Evolutionary conservation across 2,113 vertebrate species (phyloP).

Genomic region (Tachycineta bicolor): DNA sequence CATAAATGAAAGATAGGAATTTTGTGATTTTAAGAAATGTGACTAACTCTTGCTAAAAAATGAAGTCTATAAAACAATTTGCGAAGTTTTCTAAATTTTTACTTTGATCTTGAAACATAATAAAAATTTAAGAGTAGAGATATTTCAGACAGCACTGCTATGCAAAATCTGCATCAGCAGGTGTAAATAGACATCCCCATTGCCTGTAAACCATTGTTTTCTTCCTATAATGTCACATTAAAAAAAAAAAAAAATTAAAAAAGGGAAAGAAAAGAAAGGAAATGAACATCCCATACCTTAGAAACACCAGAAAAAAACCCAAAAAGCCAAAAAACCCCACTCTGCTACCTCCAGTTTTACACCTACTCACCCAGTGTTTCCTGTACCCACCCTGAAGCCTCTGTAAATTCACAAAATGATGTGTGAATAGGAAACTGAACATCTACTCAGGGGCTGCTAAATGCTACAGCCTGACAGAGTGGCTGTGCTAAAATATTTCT

Average conservation of each 20-base stretch:
- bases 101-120: background rate
- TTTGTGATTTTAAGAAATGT: background rate
- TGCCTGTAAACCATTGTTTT: background rate
- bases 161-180: background rate
- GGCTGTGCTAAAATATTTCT: background rate
- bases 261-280: too few relatives aligned
- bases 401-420: background rate
- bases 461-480: background rate
- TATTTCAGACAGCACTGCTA: background rate
- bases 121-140: background rate
- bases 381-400: background rate
- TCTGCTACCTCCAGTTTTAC: background rate
- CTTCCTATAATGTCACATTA: background rate
- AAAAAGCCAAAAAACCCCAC: fast-evolving
- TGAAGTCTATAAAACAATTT: background rate
- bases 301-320: background rate
- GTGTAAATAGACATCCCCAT: background rate
- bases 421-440: background rate
- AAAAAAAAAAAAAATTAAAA: background rate
- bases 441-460: background rate
- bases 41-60: background rate
- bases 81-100: background rate
- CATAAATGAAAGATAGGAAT: background rate
- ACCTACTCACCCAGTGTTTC: background rate
- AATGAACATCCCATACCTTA: background rate